Base-by-base conservation (phyloP, 2,888 invertebrate genomes). In the Mythimna vitellina region DNA sequence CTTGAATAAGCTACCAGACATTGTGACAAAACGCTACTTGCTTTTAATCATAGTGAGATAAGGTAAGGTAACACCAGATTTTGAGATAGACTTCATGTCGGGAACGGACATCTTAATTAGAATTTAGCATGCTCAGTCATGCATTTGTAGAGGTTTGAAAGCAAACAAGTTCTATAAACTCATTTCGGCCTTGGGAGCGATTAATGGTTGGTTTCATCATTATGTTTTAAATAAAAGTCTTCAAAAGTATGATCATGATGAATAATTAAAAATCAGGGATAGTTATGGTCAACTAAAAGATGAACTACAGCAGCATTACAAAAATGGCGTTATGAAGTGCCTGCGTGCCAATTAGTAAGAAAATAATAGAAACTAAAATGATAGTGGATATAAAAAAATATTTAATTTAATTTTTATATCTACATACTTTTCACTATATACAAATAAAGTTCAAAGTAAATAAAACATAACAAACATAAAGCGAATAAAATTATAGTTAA, bases 361-460 rank as follows among this genome's bases (percentile, higher is more conserved):
- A 81, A 84, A 79, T 77, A 86, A 81, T 78, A 81, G 60, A 86
- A 85, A 85, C 76, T 63, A 82, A 87, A 86, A 87, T 75, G 42
- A 81, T 85, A 72, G 73, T 78, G 77, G 78, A 81, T 67, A 82
- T 81, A 78, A 86, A 85, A 81, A 80, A 78, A 80, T 79, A 78
- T 76, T 85, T 84, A 71, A 78, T 84, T 82, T 77, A 61, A 80
- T 81, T 87, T 65, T 80, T 76, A 70, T 77, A 85, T 86, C 78
- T 82, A 87, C 85, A 86, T 82, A 74, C 73, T 79, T 72, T 65
- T 79, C 77, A 82, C 71, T 86, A 84, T 84, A 82, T 87, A 87
- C 87, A 85, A 86, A 85, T 66, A 76, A 87, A 86, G 49, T 74
- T 71, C 66, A 78, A 84, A 82, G 54, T 84, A 73, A 83, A 83